These are phyloP conservation scores for Drosophila gaucha DNA, from an alignment of 2,888 invertebrate species.

Conservation along the genomic window DNA sequence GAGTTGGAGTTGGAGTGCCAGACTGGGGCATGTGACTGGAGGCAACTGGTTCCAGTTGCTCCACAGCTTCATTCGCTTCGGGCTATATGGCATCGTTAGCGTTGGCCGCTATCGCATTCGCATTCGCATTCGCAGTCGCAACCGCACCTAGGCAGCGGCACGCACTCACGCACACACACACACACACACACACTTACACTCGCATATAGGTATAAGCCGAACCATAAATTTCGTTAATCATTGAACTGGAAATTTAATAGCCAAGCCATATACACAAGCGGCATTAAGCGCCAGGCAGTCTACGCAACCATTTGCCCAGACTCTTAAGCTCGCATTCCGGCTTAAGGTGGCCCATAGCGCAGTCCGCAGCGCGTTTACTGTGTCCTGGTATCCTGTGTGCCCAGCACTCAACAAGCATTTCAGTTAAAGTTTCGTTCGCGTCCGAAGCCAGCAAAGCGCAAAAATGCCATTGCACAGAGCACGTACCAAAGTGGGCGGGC, in stretches of 20 bases:
- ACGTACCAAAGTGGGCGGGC: constrained; percentile 57
- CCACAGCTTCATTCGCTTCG: constrained; percentile 32
- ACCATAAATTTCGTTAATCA: constrained; percentile 79
- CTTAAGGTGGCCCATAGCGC: constrained; percentile 6
- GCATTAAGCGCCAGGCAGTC: constrained; percentile 59
- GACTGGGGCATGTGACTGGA: not conserved
- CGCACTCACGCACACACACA: constrained; percentile 55
- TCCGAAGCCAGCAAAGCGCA: constrained; percentile 48
- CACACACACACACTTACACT: constrained; percentile 21
- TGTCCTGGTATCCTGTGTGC: not conserved
- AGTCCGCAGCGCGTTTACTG: not conserved
- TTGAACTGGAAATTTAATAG: constrained; percentile 79
- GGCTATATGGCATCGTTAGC: constrained; percentile 49
- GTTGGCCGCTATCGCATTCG: constrained; percentile 4
- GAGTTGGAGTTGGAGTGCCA: not conserved
- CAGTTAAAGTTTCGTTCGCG: constrained; percentile 56
- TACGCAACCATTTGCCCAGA: constrained; percentile 8
- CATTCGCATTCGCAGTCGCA: constrained; percentile 15
- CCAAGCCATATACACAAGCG: constrained; percentile 59
- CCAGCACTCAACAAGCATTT: constrained; percentile 27
- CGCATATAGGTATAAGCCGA: constrained; percentile 57
- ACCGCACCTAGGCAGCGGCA: constrained; percentile 66
- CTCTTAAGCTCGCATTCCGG: not conserved
- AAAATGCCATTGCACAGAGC: constrained; percentile 71
- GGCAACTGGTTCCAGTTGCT: constrained; percentile 31